Evolutionary conservation across 92 coral and sea anemone species (phyloP).

Genomic region (Montipora capitata): DNA sequence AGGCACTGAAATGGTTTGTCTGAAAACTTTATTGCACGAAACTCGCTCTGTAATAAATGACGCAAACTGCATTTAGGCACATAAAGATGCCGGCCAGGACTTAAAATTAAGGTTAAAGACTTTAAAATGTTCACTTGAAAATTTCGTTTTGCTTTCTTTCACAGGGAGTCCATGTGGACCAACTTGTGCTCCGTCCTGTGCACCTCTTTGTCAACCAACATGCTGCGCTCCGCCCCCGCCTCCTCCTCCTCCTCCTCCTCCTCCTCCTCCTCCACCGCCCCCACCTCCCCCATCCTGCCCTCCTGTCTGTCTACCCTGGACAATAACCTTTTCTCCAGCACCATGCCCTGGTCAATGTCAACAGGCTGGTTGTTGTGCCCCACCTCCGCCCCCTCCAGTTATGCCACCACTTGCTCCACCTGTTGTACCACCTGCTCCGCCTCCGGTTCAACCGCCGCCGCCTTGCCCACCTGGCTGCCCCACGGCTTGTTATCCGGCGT

Average conservation of each 20-base stretch:
- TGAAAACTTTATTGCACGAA: too few relatives aligned
- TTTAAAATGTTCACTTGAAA: neutral
- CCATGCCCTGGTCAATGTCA: slow-evolving; percentile 91
- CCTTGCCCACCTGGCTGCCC: slow-evolving; percentile 95
- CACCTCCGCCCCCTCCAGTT: slow-evolving; percentile 61
- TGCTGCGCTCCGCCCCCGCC: slow-evolving; percentile 85
- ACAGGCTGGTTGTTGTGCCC: slow-evolving; percentile 86
- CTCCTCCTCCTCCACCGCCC: slow-evolving; percentile 78
- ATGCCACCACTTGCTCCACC: slow-evolving; percentile 60
- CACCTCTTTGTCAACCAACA: slow-evolving; percentile 79
- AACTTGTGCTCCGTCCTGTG: slow-evolving; percentile 85
- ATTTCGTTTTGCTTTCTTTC: neutral
- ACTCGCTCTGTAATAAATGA: too few relatives aligned
- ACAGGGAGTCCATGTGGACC: slow-evolving; percentile 90
- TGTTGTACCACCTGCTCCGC: slow-evolving; percentile 22
- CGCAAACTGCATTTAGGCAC: too few relatives aligned
- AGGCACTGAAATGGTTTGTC: too few relatives aligned
- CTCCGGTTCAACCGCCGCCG: slow-evolving; percentile 77
- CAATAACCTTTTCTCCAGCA: slow-evolving; percentile 57
- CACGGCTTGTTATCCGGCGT: slow-evolving; percentile 92
- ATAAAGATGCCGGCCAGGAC: too few relatives aligned
- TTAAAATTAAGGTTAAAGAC: neutral
- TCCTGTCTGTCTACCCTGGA: slow-evolving; percentile 68
- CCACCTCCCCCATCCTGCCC: slow-evolving; percentile 78
- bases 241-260: slow-evolving; percentile 75